These are phyloP conservation scores for Agrenia bidenticulata DNA, from an alignment of 2,888 invertebrate genomes.

Conservation along the genomic window DNA sequence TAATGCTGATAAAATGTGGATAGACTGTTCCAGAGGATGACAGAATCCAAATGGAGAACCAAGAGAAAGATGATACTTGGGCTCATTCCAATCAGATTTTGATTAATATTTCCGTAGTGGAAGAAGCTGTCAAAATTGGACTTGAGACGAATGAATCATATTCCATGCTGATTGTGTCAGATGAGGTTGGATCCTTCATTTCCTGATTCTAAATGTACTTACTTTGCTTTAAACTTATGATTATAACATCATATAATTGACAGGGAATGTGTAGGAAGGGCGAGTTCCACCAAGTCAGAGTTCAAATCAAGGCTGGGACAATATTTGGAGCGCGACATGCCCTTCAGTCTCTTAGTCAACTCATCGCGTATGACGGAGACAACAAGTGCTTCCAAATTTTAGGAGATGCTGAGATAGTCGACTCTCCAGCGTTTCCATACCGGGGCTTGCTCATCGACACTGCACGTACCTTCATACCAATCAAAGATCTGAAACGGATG, in stretches of 20 bases:
- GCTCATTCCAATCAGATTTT: too few species aligned
- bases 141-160: slow-evolving; percentile 30
- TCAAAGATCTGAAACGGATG: slow-evolving; percentile 70
- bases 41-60: too few species aligned
- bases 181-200: too few species aligned
- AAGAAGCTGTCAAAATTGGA: neutral
- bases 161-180: slow-evolving; percentile 21
- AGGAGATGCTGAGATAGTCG: slow-evolving; percentile 36
- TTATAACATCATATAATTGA: neutral
- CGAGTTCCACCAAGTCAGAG: slow-evolving; percentile 14
- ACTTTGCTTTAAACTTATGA: too few species aligned
- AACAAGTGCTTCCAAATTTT: slow-evolving; percentile 58
- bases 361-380: slow-evolving; percentile 60
- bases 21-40: too few species aligned
- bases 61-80: too few species aligned
- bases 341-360: slow-evolving; percentile 72
- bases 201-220: too few species aligned
- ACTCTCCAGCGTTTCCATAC: slow-evolving; percentile 59
- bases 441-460: slow-evolving; percentile 73
- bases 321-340: slow-evolving; percentile 75
- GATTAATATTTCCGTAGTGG: slow-evolving; percentile 1
- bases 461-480: slow-evolving; percentile 73
- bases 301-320: slow-evolving; percentile 54
- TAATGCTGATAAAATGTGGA: too few species aligned
- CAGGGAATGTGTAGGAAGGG: too few species aligned